Percentiles rank a stretch among this genome's conserved stretches.
Conservation (phyloP, 1,140 invertebrate species). For the Drosophila pruinosa region DNA sequence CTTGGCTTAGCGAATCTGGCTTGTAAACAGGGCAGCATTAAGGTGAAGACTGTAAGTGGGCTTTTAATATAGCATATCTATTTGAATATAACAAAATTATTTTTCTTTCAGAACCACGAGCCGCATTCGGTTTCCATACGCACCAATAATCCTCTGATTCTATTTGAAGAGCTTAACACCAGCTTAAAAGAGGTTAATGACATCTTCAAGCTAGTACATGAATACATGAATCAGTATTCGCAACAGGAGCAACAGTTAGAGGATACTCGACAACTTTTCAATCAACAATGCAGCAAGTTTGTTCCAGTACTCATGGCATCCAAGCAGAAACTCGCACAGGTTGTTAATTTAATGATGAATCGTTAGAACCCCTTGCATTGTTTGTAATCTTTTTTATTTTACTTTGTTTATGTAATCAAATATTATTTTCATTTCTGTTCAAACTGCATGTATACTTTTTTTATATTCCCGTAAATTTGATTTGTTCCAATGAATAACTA, state of each 20-base stretch:
- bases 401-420: background rate
- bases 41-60: background rate
- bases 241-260: slow-evolving; percentile 43
- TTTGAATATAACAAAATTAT: no score
- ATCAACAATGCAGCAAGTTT: slow-evolving; percentile 29
- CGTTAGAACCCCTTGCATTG: background rate
- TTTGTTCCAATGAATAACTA: background rate
- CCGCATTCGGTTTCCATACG: background rate
- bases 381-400: background rate
- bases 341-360: slow-evolving; percentile 9
- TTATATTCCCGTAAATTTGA: slow-evolving; percentile 1
- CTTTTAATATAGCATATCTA: no score
- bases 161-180: slow-evolving; percentile 9
- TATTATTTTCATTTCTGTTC: background rate
- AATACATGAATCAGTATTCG: slow-evolving; percentile 24
- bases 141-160: background rate
- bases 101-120: background rate
- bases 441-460: background rate
- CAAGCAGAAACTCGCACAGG: slow-evolving; percentile 21
- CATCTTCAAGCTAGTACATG: slow-evolving; percentile 28
- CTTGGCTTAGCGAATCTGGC: slow-evolving; percentile 38
- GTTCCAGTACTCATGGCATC: slow-evolving; percentile 23
- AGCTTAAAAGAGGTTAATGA: slow-evolving; percentile 29
- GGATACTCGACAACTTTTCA: slow-evolving; percentile 1
- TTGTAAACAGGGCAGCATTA: background rate